Evolutionary conservation across 2,888 invertebrate genomes (phyloP).

Genomic region (Geophilus truncorum): DNA sequence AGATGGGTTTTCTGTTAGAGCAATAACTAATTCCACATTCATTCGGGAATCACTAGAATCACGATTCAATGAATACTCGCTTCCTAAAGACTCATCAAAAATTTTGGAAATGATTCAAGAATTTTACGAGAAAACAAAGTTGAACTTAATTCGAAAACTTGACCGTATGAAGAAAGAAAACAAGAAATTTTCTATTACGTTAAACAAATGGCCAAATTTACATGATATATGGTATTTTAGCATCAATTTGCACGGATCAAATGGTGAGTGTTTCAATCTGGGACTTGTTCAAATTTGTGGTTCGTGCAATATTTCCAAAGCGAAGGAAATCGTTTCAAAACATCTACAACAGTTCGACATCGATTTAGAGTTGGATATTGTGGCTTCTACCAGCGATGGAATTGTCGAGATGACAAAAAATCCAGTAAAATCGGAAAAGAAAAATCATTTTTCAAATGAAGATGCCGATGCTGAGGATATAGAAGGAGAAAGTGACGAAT

Average conservation of each 20-base stretch:
- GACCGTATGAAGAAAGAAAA: not conserved
- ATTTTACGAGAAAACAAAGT: not conserved
- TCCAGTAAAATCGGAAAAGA: too few relatives aligned
- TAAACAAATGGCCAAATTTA: not conserved
- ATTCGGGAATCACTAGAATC: not conserved
- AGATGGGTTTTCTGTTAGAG: not conserved
- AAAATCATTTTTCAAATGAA: too few relatives aligned
- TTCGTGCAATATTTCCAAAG: not conserved
- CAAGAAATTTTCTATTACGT: not conserved
- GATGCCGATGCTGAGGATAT: too few relatives aligned
- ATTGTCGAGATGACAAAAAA: not conserved
- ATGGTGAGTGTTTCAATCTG: not conserved
- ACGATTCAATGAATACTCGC: not conserved
- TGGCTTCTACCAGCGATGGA: not conserved
- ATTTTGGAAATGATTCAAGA: not conserved
- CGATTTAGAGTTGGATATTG: not conserved
- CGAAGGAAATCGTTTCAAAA: not conserved
- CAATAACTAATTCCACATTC: not conserved
- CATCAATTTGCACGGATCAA: not conserved
- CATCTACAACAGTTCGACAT: not conserved
- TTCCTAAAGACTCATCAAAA: not conserved
- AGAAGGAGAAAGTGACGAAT: too few relatives aligned
- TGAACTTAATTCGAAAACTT: not conserved
- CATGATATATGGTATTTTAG: not conserved
- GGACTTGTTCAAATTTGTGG: not conserved